These are phyloP conservation scores for Centropus bengalensis DNA, from an alignment of 2,113 vertebrate genomes.

Conservation along the genomic window DNA sequence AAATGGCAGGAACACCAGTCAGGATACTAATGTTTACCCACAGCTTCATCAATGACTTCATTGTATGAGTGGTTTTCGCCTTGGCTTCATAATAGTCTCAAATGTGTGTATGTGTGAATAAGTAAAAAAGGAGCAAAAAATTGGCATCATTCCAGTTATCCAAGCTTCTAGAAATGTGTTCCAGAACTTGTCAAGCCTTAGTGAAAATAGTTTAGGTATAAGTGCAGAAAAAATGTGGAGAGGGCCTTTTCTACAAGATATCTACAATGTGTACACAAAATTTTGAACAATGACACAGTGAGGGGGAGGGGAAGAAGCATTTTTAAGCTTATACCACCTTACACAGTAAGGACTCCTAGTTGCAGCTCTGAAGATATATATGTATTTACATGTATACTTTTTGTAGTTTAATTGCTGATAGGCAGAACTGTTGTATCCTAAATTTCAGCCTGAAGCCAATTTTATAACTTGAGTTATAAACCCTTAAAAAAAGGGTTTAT, in stretches of 20 bases:
- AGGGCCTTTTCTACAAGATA: not conserved
- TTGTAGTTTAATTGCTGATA: constrained; percentile 50
- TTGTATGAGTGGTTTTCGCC: not conserved
- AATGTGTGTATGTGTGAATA: not conserved
- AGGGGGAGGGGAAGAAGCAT: not conserved
- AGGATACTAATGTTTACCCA: not conserved
- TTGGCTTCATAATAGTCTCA: not conserved
- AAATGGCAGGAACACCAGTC: not conserved
- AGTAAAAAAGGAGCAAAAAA: not conserved
- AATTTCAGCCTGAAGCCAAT: constrained; percentile 65
- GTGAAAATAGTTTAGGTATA: not conserved
- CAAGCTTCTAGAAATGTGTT: not conserved
- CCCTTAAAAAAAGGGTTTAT: constrained; percentile 53
- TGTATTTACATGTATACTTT: not conserved
- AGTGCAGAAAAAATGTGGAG: not conserved
- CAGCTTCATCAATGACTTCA: not conserved
- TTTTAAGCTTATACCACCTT: not conserved
- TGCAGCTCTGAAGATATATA: not conserved
- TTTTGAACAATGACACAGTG: not conserved
- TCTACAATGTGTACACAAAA: not conserved
- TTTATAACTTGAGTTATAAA: constrained; percentile 62
- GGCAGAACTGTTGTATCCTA: constrained; percentile 35
- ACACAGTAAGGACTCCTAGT: not conserved
- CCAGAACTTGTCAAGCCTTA: not conserved
- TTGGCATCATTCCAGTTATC: not conserved